Base-by-base conservation (phyloP, 2,113 vertebrate species). In the Panthera tigris region DNA sequence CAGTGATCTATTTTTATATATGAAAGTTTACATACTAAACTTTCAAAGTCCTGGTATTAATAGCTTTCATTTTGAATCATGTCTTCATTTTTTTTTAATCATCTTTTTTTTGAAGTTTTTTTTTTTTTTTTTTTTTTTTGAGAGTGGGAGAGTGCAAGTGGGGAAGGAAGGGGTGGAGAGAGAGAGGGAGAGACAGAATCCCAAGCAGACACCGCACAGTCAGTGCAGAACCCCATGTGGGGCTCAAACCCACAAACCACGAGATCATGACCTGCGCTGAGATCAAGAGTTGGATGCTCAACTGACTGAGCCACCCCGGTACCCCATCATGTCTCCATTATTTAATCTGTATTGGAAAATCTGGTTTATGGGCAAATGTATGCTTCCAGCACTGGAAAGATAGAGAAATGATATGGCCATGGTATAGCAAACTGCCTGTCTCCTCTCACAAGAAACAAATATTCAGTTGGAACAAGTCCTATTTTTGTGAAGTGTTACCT, bases 381-480 rank as follows among this genome's bases (percentile, higher is more conserved):
- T 91, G 12, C 23, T 65, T 50, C 81, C 14, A 25, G 14, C 21
- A 33, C 61, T 29, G 74, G 63, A 84, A 85, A 52, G 41, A 65
- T 41, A 33, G 12, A 88, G 52, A 93, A 55, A 63, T 74, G 10
- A 18, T 23, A 48, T 63, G 23, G 50, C 45, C 15, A 33, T 6
- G 14, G 3, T 36, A 27, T 76, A 83, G 96, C 90, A 91, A 94
- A 97, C 79, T 87, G 71, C 92, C 13, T 97, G 57, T 94, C 79
- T 97, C 93, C 74, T 97, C 21, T 92, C 57, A 95, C 83, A 97
- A 96, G 79, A 87, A 87, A 95, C 80, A 41, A 93, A 82, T 66
- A 86, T 96, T 98, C 80, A 66, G 1, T 91, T 97, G 97, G 96
- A 98, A 97, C 39, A 90, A 95, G 92, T 98, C 94, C 87, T 0